These are phyloP conservation scores for Isaurus tuberculatus DNA, from an alignment of 92 coral and sea anemone species.

Conservation along the genomic window DNA sequence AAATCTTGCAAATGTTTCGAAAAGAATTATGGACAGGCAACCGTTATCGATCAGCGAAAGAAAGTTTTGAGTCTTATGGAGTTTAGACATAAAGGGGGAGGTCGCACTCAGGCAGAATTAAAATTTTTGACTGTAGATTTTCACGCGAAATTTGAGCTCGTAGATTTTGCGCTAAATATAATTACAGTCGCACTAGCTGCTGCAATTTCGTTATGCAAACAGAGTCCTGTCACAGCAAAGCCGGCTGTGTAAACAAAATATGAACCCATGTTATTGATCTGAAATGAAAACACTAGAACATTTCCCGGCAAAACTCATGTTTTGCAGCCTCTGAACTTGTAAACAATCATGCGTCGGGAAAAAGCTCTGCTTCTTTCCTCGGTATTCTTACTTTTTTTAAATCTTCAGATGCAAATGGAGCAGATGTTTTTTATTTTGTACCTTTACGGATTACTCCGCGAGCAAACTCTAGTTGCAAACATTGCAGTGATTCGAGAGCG, in stretches of 20 bases:
- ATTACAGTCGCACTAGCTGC: conserved; percentile 6
- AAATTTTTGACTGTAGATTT: neutral
- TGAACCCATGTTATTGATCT: conserved; percentile 13
- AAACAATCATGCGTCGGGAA: conserved; percentile 22
- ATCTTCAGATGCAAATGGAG: neutral
- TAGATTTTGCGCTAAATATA: conserved; percentile 14
- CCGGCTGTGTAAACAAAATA: too few relatives aligned
- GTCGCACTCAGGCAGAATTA: conserved; percentile 10
- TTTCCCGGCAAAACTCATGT: neutral
- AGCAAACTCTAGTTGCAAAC: conserved; percentile 15
- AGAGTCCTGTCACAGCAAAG: too few relatives aligned
- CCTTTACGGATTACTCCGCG: conserved; percentile 22
- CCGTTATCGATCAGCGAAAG: too few relatives aligned
- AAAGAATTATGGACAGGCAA: too few relatives aligned
- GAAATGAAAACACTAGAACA: neutral
- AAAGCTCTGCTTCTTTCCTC: conserved; percentile 13
- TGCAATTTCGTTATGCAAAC: too few relatives aligned
- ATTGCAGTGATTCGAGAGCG: neutral
- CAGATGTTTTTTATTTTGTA: conserved; percentile 1
- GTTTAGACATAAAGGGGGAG: too few relatives aligned
- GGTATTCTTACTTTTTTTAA: conserved; percentile 7
- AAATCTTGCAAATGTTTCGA: too few relatives aligned
- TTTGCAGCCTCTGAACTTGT: neutral
- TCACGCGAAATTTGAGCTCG: conserved; percentile 4
- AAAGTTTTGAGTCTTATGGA: too few relatives aligned